These are phyloP conservation scores for Sciaenops ocellatus DNA, from an alignment of 2,797 vertebrate species.

Conservation along the genomic window DNA sequence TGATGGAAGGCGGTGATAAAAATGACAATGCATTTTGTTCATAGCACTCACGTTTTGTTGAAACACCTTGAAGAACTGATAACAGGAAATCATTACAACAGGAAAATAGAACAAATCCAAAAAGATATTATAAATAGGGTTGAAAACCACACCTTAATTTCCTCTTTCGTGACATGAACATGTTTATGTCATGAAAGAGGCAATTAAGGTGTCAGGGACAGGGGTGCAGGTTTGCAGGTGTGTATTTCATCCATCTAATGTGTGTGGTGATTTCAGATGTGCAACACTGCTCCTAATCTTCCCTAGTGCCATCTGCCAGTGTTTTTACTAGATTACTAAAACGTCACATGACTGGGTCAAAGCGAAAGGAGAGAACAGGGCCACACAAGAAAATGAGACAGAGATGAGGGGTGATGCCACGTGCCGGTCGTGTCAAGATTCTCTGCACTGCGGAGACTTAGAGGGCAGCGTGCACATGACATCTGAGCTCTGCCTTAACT, in stretches of 20 bases:
- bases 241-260: constrained; percentile 18
- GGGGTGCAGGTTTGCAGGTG: constrained; percentile 30
- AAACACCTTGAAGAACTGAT: constrained; percentile 1
- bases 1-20: constrained; percentile 39
- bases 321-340: constrained; percentile 77
- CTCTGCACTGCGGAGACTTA: not conserved
- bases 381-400: constrained; percentile 27
- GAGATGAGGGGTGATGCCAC: constrained; percentile 11
- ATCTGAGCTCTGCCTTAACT: not conserved
- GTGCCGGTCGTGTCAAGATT: not conserved
- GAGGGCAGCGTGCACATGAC: not conserved
- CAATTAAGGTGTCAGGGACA: constrained; percentile 23
- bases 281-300: constrained; percentile 69
- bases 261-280: constrained; percentile 70
- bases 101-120: not conserved
- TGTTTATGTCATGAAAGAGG: constrained; percentile 7
- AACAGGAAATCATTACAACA: not conserved
- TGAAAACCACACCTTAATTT: not conserved
- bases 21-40: constrained; percentile 53
- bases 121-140: not conserved
- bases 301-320: constrained; percentile 74
- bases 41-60: not conserved
- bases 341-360: constrained; percentile 48
- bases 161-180: too few relatives aligned
- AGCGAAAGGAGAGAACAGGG: constrained; percentile 34